Evolutionary conservation across 2,888 invertebrate genomes (phyloP).

Genomic region (Pollenia amentaria): DNA sequence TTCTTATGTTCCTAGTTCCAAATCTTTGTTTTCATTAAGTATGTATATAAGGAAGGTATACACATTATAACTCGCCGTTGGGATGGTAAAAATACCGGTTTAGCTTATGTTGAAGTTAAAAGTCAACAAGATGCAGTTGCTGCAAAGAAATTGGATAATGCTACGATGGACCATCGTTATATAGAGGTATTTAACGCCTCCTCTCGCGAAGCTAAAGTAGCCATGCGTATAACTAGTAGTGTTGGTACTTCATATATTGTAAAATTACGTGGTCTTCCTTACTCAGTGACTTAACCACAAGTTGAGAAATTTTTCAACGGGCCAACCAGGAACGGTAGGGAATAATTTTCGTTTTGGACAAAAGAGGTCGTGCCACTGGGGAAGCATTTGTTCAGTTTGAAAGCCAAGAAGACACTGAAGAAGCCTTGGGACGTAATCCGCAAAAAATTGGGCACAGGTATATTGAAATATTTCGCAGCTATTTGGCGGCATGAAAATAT

Average conservation of each 20-base stretch:
- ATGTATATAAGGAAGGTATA: conserved; percentile 89
- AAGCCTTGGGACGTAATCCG: conserved; percentile 99
- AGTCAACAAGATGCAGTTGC: conserved; percentile 89
- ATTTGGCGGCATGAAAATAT: conserved; percentile 92
- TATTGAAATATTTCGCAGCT: conserved; percentile 98
- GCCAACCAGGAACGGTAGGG: conserved; percentile 99
- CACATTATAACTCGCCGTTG: conserved; percentile 90
- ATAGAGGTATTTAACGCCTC: conserved; percentile 86
- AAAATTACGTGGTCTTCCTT: conserved; percentile 96
- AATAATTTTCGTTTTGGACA: conserved; percentile 98
- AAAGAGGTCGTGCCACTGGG: conserved; percentile 99
- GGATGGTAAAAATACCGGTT: conserved; percentile 94
- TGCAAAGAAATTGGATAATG: conserved; percentile 91
- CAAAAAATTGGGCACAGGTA: conserved; percentile 99
- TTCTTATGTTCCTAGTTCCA: too few species aligned
- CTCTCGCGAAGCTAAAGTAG: conserved; percentile 83
- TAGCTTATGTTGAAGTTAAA: conserved; percentile 93
- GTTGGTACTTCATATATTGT: conserved; percentile 86
- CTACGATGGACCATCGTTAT: conserved; percentile 93
- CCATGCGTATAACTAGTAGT: conserved; percentile 82
- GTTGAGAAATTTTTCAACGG: conserved; percentile 97
- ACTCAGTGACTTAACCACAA: conserved; percentile 97
- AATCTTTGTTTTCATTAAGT: too few species aligned
- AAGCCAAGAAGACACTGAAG: conserved; percentile 98
- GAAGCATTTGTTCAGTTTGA: conserved; percentile 99